Evolutionary conservation across 2,888 invertebrate genomes (phyloP).

Genomic region (Lepetodrilus schrolli): DNA sequence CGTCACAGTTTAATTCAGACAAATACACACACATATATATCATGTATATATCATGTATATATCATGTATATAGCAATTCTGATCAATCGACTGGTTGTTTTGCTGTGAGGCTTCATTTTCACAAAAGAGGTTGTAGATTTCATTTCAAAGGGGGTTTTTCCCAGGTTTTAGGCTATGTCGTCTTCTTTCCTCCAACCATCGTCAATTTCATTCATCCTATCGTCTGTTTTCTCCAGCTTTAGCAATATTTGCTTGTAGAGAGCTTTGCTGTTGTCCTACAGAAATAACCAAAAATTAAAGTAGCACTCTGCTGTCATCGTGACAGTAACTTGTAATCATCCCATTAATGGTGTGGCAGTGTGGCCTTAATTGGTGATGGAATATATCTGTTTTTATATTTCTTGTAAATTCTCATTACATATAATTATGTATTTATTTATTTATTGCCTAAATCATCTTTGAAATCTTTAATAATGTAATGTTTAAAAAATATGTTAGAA

Average conservation of each 20-base stretch:
- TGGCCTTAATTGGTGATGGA: background rate
- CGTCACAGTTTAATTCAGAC: background rate
- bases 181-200: background rate
- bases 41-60: too few relatives aligned
- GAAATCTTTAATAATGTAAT: too few relatives aligned
- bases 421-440: too few relatives aligned
- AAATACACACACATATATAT: too few relatives aligned
- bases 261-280: conserved; percentile 1
- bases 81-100: too few relatives aligned
- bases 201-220: background rate
- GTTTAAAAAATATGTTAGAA: too few relatives aligned
- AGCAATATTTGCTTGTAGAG: conserved; percentile 11
- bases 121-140: background rate
- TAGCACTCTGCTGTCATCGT: too few relatives aligned
- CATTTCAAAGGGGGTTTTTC: background rate
- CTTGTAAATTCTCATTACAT: too few relatives aligned
- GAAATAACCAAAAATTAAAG: too few relatives aligned
- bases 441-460: too few relatives aligned
- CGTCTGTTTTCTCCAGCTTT: background rate
- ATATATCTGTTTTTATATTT: background rate
- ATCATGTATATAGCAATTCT: background rate
- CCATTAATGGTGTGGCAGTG: background rate
- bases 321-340: background rate
- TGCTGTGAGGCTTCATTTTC: background rate
- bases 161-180: background rate